phyloP scores from a whole-genome alignment of 1,140 invertebrate species.

The Parapsyche elsis region DNA sequence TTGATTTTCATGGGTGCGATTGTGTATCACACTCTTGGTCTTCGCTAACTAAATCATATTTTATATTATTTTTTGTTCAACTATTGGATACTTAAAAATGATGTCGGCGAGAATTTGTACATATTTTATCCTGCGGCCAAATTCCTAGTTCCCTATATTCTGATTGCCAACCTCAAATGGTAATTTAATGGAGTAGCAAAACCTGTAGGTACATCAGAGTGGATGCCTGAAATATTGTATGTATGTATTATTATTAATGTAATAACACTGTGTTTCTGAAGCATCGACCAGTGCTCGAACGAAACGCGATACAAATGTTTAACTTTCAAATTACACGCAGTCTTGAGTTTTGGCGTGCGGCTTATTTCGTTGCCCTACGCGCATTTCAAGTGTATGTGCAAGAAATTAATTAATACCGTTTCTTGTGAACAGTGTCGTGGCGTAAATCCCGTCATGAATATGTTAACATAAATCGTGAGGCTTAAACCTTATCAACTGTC shows the following conservation, averaged over 20 bases:
- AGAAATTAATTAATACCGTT: constrained; percentile 26
- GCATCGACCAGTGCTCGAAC: neutral
- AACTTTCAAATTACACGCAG: too few relatives aligned
- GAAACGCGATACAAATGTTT: neutral
- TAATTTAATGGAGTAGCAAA: constrained; percentile 21
- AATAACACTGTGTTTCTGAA: neutral
- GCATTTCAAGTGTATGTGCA: neutral
- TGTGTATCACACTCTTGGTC: too few relatives aligned
- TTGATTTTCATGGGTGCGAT: too few relatives aligned
- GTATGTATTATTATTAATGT: neutral
- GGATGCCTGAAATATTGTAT: neutral
- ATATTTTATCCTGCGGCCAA: constrained; percentile 32
- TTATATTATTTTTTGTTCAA: too few relatives aligned
- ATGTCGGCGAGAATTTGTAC: constrained; percentile 7
- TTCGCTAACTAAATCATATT: too few relatives aligned
- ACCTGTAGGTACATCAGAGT: neutral
- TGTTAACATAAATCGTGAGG: constrained; percentile 13
- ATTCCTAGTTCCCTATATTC: constrained; percentile 17
- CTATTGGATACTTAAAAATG: neutral
- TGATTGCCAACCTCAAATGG: constrained; percentile 27
- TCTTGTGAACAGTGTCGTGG: neutral
- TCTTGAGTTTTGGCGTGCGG: too few relatives aligned
- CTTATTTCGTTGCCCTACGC: neutral
- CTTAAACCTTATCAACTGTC: constrained; percentile 21
- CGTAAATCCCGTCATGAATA: constrained; percentile 23